These are phyloP conservation scores for Pasiphila rectangulata DNA, from an alignment of 2,888 invertebrate genomes.

Conservation along the genomic window DNA sequence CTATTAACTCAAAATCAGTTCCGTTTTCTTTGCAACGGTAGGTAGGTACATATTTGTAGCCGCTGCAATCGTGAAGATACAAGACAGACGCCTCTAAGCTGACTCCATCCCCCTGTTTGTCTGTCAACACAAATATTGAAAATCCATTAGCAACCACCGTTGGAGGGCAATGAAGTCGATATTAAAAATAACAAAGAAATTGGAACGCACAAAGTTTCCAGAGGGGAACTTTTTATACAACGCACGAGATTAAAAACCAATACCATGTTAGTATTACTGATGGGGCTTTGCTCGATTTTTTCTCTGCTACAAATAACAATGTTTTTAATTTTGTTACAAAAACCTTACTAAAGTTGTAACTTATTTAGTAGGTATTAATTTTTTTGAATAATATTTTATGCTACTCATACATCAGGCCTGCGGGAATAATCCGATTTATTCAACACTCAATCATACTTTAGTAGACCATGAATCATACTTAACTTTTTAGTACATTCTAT, in stretches of 20 bases:
- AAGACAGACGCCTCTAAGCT: constrained; percentile 47
- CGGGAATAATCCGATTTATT: constrained; percentile 26
- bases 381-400: constrained; percentile 13
- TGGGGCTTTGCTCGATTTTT: constrained; percentile 8
- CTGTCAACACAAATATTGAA: constrained; percentile 77
- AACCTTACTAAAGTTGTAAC: background rate
- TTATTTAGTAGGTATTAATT: background rate
- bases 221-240: constrained; percentile 53
- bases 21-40: background rate
- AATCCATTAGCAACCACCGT: constrained; percentile 74
- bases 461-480: constrained; percentile 30
- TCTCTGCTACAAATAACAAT: background rate
- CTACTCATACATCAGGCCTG: constrained; percentile 11
- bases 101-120: constrained; percentile 69
- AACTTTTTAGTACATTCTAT: constrained; percentile 26
- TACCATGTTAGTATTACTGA: constrained; percentile 16
- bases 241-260: constrained; percentile 38
- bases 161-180: constrained; percentile 67
- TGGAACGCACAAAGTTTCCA: constrained; percentile 56
- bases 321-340: background rate
- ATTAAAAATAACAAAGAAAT: constrained; percentile 73
- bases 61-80: constrained; percentile 2
- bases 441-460: constrained; percentile 29
- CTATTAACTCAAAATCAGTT: background rate
- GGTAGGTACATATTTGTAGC: too few relatives aligned